Evolutionary conservation across 2,888 invertebrate genomes (phyloP), one percentile per base, ranked within the genome.

Genomic region (Sturmia bella): DNA sequence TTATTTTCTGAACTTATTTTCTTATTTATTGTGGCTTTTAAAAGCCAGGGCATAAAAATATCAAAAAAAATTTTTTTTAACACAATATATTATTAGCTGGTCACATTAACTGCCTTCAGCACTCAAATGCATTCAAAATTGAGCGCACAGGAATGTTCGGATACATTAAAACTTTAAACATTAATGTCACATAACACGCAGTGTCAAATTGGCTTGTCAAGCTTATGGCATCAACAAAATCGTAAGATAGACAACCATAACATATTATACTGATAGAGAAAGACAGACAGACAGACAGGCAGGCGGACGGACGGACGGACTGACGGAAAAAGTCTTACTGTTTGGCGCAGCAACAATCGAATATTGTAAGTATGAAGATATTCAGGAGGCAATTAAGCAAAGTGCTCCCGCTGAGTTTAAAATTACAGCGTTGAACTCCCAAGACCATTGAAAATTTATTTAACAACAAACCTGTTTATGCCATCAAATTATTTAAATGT

Each of bases 141-240:
- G 37, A 41, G 21, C 12, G 21, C 15, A 54, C 9, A 56, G 37
- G n/a, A 45, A 45, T 61, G 61, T 48, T 19, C 15, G 54, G 45
- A 3, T 54, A 19, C 19, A 69, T 61, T 43, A 70, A 27, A 69
- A 43, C 52, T 69, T 70, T 76, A 48, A 80, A 80, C 83, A 80
- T 77, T 77, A 80, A 83, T 83, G 80, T 80, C 80, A 77, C 64
- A 74, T 83, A 80, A 80, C 80, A 83, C 77, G 80, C 74, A 59
- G 73, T 83, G 83, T 83, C 83, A 83, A 83, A 83, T 83, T 80
- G 83, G 61, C 80, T 78, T 82, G 82, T 74, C 82, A 82, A 74
- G 74, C 78, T 82, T 82, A 82, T 81, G 81, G 77, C 81, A 77
- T 81, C 81, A 77, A 81, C 73, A 56, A 76, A 76, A 77, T 76